Conservation (phyloP, 2,113 vertebrate genomes). For the Brevimyrus niger region DNA sequence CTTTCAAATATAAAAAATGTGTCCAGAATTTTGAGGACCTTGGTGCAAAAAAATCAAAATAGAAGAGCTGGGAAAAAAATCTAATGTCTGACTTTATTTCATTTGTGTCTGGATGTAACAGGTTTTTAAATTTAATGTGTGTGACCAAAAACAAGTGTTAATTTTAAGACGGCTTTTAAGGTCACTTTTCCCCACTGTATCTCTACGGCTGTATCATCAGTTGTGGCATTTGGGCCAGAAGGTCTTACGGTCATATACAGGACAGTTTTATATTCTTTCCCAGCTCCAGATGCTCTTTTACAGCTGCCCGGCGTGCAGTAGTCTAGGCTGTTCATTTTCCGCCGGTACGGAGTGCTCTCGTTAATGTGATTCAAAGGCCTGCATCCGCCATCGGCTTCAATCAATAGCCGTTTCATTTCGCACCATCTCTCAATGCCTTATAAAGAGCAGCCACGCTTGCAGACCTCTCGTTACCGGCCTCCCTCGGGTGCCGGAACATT, state of each 20-base stretch:
- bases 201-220: not conserved
- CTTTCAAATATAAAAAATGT: not conserved
- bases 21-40: not conserved
- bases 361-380: conserved; percentile 68
- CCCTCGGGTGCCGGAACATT: conserved; percentile 56
- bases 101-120: not conserved
- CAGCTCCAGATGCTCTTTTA: conserved; percentile 11
- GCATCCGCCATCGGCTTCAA: conserved; percentile 61
- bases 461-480: conserved; percentile 51
- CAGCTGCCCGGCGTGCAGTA: conserved; percentile 22
- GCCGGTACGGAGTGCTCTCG: conserved; percentile 47
- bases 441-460: conserved; percentile 46
- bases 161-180: not conserved
- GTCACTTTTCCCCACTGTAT: not conserved
- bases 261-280: conserved; percentile 8
- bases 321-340: conserved; percentile 33
- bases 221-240: not conserved
- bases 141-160: not conserved
- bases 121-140: not conserved
- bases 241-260: not conserved
- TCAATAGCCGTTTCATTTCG: conserved; percentile 71
- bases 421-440: conserved; percentile 61
- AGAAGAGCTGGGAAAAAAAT: not conserved
- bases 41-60: not conserved
- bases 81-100: not conserved